Conservation (phyloP, 1,140 invertebrate genomes). For the Aphelenchoides fujianensis region DNA sequence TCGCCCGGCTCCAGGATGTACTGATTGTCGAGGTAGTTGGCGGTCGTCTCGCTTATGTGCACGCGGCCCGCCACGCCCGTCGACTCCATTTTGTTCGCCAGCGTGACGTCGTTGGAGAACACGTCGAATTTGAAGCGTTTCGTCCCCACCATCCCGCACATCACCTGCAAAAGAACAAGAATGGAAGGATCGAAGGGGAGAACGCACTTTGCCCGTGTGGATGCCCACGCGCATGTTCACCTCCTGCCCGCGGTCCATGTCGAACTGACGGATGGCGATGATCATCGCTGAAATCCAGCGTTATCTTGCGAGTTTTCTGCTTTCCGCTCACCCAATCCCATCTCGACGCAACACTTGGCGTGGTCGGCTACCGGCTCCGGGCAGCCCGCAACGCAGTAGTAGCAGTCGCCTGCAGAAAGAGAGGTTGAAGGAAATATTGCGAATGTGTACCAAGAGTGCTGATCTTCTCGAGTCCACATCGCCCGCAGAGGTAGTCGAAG, state of each 20-base stretch:
- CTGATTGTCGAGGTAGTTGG: conserved; percentile 74
- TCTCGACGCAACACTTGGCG: conserved; percentile 84
- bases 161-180: conserved; percentile 69
- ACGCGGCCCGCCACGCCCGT: conserved; percentile 71
- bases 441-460: too few relatives aligned
- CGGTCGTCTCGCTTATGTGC: conserved; percentile 84
- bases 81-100: conserved; percentile 76
- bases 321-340: too few relatives aligned
- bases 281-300: too few relatives aligned
- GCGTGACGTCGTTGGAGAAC: conserved; percentile 85
- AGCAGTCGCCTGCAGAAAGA: conserved; percentile 66
- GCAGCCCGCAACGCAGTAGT: conserved; percentile 83
- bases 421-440: too few relatives aligned
- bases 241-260: conserved; percentile 68
- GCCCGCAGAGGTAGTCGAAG: conserved; percentile 82
- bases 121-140: conserved; percentile 84
- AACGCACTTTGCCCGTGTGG: neutral
- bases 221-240: conserved; percentile 80
- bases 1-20: conserved; percentile 82
- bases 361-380: conserved; percentile 81
- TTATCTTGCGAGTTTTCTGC: too few relatives aligned
- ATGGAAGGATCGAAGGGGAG: too few relatives aligned
- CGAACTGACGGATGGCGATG: conserved; percentile 80
- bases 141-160: conserved; percentile 86
- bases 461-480: conserved; percentile 69